phyloP scores from a whole-genome alignment of 1,140 invertebrate genomes.

The Zaprionus lachaisei region DNA sequence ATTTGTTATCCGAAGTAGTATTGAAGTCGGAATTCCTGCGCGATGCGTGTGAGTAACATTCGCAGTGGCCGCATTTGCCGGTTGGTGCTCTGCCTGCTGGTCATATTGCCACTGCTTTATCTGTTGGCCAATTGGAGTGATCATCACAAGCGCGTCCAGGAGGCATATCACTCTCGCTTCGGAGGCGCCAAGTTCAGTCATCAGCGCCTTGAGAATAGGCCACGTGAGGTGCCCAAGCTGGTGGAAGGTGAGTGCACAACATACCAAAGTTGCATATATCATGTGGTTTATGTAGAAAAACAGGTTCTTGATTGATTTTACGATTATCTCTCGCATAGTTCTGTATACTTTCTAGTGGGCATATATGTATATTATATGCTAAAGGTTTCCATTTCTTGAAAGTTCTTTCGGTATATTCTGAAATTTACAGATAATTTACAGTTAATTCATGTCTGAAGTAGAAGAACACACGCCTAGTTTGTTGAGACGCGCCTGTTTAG shows the following conservation, averaged over 20 bases:
- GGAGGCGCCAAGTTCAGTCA: conserved; percentile 64
- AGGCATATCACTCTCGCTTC: conserved; percentile 72
- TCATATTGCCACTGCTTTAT: conserved; percentile 84
- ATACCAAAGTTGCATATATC: not conserved
- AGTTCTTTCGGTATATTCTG: no score
- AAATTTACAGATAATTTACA: no score
- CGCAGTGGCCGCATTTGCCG: conserved; percentile 84
- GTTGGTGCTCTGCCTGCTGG: conserved; percentile 65
- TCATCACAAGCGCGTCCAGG: conserved; percentile 75
- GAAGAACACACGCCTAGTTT: no score
- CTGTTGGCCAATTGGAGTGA: conserved; percentile 84
- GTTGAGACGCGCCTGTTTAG: not conserved
- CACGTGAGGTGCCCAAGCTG: conserved; percentile 74
- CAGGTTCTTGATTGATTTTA: not conserved
- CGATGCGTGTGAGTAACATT: conserved; percentile 83
- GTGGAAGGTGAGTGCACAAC: conserved; percentile 71
- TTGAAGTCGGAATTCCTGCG: not conserved
- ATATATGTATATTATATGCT: not conserved
- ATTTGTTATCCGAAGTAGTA: not conserved
- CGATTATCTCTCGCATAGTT: not conserved
- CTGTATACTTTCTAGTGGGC: not conserved
- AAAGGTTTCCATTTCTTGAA: not conserved
- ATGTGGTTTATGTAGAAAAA: not conserved
- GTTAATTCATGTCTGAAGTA: no score
- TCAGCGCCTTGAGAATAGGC: conserved; percentile 69